Percentiles rank a stretch among this genome's conserved stretches.
phyloP scores from a whole-genome alignment of 1,140 invertebrate genomes.

The Magallana ariakensis region DNA sequence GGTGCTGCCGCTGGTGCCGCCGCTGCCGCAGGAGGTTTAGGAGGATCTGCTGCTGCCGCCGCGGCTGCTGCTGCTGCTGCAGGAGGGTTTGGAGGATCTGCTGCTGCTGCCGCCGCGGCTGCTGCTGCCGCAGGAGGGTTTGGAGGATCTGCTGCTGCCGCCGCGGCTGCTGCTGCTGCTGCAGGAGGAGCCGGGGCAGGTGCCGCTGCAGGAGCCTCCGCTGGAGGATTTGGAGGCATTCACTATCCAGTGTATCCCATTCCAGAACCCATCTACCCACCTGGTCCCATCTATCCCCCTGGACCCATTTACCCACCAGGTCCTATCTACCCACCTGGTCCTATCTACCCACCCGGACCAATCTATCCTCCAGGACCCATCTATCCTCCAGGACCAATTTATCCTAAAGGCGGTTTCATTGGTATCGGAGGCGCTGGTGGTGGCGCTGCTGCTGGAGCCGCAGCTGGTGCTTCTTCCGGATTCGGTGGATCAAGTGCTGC shows the following conservation, averaged over 20 bases:
- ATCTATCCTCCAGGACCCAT: background rate
- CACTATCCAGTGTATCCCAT: background rate
- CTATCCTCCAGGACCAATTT: background rate
- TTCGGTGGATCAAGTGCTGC: conserved; percentile 18
- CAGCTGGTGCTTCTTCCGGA: background rate
- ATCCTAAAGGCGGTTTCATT: conserved; percentile 23
- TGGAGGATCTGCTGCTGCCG: background rate
- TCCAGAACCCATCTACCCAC: background rate
- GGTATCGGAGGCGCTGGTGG: background rate
- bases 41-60: too few relatives aligned
- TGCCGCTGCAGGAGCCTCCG: background rate
- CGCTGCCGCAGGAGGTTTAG: too few relatives aligned
- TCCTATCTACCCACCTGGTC: background rate
- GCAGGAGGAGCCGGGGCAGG: background rate
- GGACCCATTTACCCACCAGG: background rate
- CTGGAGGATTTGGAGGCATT: background rate
- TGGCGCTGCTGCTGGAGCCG: conserved; percentile 6
- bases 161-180: background rate
- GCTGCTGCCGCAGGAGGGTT: background rate
- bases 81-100: background rate
- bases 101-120: background rate
- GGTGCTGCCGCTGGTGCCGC: background rate
- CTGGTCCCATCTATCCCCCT: background rate
- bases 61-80: background rate
- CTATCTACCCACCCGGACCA: background rate